Conservation (phyloP, 2,113 vertebrate genomes). For the Eulemur rufifrons region DNA sequence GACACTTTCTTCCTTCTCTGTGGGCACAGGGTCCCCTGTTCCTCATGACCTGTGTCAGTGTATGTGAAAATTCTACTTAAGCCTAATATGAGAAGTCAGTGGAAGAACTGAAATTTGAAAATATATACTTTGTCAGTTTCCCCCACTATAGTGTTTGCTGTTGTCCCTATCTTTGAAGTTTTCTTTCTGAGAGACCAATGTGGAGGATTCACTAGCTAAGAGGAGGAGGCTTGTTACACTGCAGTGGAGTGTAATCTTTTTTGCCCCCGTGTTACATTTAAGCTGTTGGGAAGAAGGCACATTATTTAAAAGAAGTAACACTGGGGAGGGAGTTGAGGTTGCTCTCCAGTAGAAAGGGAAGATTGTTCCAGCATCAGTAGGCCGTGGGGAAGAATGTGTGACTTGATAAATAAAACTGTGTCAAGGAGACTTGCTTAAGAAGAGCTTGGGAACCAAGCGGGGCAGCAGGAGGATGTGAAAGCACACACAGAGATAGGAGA, state of each 20-base stretch:
- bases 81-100: not conserved
- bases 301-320: not conserved
- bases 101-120: not conserved
- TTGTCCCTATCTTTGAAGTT: not conserved
- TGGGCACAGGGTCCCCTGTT: too few relatives aligned
- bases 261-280: not conserved
- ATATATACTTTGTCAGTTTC: not conserved
- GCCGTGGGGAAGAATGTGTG: not conserved
- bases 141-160: not conserved
- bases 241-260: not conserved
- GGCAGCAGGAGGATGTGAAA: not conserved
- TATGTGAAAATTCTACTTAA: not conserved
- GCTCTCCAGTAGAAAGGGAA: conserved; percentile 8
- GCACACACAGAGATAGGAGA: not conserved
- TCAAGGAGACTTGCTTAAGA: conserved; percentile 9
- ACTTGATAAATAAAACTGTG: conserved; percentile 29
- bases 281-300: not conserved
- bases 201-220: not conserved
- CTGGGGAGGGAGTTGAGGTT: not conserved
- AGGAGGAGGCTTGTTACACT: not conserved
- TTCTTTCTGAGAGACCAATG: not conserved
- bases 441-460: not conserved
- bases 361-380: not conserved
- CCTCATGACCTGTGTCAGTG: not conserved
- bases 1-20: not conserved